Conservation (phyloP, 2,888 invertebrate species). For the Chromoteleia sp. region DNA sequence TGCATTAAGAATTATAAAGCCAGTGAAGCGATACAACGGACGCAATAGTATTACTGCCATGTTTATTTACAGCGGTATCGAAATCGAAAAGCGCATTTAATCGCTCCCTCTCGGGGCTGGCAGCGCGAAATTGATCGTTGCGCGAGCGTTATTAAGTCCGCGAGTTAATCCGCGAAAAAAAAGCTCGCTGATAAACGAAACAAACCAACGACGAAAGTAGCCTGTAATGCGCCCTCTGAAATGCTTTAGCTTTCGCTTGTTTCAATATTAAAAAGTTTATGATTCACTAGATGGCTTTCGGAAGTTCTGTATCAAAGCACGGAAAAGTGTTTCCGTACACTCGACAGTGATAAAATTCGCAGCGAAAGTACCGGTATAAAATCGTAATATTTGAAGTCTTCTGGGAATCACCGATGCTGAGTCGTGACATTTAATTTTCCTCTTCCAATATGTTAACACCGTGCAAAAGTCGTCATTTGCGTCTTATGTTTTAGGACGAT, state of each 20-base stretch:
- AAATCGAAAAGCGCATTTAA: conserved; percentile 19
- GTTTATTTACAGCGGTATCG: conserved; percentile 32
- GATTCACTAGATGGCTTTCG: conserved; percentile 13
- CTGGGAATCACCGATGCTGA: not conserved
- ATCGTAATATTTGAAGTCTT: conserved; percentile 5
- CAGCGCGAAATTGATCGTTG: conserved; percentile 15
- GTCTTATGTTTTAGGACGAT: too few species aligned
- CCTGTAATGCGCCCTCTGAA: not conserved
- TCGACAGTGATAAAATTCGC: conserved; percentile 20
- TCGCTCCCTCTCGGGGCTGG: conserved; percentile 1
- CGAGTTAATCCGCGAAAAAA: conserved; percentile 1
- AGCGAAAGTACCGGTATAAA: conserved; percentile 16
- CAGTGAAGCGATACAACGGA: conserved; percentile 31
- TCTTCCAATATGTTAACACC: not conserved
- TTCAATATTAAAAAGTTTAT: conserved; percentile 26
- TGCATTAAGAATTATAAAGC: conserved; percentile 43
- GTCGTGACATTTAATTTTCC: not conserved
- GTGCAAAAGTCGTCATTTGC: conserved; percentile 10
- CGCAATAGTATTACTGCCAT: conserved; percentile 1
- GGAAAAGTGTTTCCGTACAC: conserved; percentile 4
- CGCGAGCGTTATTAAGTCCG: not conserved
- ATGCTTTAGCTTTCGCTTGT: not conserved
- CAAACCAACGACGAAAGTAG: not conserved
- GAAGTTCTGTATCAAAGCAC: conserved; percentile 13
- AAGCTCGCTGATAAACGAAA: not conserved